Conservation (phyloP, 2,113 vertebrate genomes). For the Empidonax alnorum region DNA sequence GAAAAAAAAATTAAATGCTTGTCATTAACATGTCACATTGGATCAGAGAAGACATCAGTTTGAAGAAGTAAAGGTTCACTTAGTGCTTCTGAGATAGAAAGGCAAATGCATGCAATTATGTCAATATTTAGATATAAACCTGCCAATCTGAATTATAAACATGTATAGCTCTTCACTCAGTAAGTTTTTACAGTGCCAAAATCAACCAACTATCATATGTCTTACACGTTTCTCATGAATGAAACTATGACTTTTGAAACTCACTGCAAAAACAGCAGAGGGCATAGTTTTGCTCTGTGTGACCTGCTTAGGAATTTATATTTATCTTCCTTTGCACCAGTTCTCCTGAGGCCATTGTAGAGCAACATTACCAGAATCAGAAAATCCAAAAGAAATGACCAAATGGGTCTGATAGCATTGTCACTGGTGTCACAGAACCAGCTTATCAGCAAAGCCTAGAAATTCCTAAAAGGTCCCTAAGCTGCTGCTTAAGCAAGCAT, state of each 20-base stretch:
- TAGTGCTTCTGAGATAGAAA: conserved; percentile 1
- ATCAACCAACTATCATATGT: background rate
- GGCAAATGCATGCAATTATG: background rate
- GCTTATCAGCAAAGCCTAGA: background rate
- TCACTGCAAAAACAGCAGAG: background rate
- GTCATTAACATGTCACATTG: conserved; percentile 47
- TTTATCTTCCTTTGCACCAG: background rate
- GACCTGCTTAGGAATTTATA: background rate
- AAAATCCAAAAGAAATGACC: background rate
- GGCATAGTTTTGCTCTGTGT: background rate
- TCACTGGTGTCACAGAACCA: background rate
- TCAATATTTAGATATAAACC: conserved; percentile 52
- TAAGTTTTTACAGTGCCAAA: background rate
- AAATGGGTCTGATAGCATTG: background rate
- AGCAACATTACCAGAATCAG: background rate
- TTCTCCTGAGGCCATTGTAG: background rate
- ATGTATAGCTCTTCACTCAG: background rate
- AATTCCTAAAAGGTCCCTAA: background rate
- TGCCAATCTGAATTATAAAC: conserved; percentile 49
- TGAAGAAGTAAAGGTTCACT: conserved; percentile 30
- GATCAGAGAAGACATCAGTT: conserved; percentile 23
- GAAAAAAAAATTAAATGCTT: conserved; percentile 31
- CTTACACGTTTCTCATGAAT: background rate
- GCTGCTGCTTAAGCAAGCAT: background rate
- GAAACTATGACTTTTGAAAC: background rate